Conservation (phyloP, 1,140 invertebrate genomes). For the Bombus haemorrhoidalis region DNA sequence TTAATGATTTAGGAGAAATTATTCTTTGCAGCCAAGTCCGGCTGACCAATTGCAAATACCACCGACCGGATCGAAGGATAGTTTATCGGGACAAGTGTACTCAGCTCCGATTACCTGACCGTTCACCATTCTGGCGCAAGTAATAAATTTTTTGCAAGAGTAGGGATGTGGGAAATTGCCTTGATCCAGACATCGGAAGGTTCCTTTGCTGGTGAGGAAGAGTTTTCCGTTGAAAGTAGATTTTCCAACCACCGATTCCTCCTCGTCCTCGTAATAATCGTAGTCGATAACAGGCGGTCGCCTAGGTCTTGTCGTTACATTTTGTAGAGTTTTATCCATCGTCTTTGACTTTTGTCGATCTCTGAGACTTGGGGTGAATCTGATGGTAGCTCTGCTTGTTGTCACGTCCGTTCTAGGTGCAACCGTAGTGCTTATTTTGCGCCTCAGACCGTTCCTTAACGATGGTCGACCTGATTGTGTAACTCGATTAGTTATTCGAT, state of each 20-base stretch:
- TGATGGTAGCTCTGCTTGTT: conserved; percentile 59
- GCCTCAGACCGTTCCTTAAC: conserved; percentile 78
- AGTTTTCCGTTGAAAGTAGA: conserved; percentile 84
- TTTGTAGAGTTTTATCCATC: conserved; percentile 65
- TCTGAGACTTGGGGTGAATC: conserved; percentile 68
- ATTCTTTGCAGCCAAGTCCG: conserved; percentile 88
- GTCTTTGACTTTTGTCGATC: conserved; percentile 68
- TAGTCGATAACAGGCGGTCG: conserved; percentile 82
- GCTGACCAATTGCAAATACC: conserved; percentile 95
- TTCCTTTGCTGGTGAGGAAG: conserved; percentile 82
- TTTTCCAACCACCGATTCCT: conserved; percentile 83
- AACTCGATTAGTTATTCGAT: conserved; percentile 63
- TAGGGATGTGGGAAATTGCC: conserved; percentile 94
- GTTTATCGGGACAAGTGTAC: conserved; percentile 91
- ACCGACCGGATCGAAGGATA: conserved; percentile 93
- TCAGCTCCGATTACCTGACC: conserved; percentile 91
- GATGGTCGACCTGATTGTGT: conserved; percentile 72
- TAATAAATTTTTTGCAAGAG: conserved; percentile 94
- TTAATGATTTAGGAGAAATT: conserved; percentile 21
- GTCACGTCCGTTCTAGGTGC: conserved; percentile 75
- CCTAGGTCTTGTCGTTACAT: conserved; percentile 74
- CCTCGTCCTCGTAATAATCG: conserved; percentile 87
- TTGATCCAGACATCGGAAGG: conserved; percentile 91
- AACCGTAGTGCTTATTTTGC: conserved; percentile 81
- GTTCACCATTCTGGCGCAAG: conserved; percentile 91